Conservation (phyloP, 2,888 invertebrate genomes). For the Drosophila pegasa region DNA sequence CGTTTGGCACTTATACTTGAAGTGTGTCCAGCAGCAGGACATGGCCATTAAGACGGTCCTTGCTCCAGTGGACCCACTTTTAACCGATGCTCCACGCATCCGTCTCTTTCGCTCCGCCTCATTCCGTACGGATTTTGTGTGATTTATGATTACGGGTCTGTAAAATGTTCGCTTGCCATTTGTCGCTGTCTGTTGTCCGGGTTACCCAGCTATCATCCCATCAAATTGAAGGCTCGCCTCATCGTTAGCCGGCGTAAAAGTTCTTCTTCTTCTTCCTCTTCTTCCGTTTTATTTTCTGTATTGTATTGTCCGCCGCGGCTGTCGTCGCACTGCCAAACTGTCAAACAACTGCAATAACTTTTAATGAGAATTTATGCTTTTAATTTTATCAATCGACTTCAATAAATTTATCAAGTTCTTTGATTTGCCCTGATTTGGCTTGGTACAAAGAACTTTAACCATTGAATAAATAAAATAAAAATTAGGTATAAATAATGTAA, state of each 20-base stretch:
- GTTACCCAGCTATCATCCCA: constrained; percentile 9
- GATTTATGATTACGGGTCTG: constrained; percentile 50
- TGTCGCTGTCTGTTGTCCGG: constrained; percentile 54
- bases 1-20: constrained; percentile 40
- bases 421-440: neutral
- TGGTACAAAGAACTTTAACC: neutral
- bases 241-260: constrained; percentile 34
- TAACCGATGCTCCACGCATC: constrained; percentile 20
- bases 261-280: constrained; percentile 7
- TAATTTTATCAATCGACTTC: constrained; percentile 46
- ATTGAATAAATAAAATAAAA: neutral
- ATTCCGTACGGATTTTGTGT: constrained; percentile 18
- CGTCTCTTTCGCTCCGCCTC: constrained; percentile 12
- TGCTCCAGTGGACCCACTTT: neutral
- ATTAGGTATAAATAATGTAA: no score
- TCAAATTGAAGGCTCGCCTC: constrained; percentile 15
- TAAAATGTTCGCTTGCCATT: constrained; percentile 58
- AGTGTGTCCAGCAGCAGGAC: constrained; percentile 18
- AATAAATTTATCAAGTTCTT: constrained; percentile 43
- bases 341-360: constrained; percentile 63
- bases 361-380: constrained; percentile 74
- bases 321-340: constrained; percentile 42
- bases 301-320: constrained; percentile 14
- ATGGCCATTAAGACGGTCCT: constrained; percentile 6
- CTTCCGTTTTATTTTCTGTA: constrained; percentile 2